Percentiles rank a stretch among this genome's conserved stretches.
These are phyloP conservation scores for Carassius auratus DNA, from an alignment of 2,113 vertebrate species.

Conservation along the genomic window DNA sequence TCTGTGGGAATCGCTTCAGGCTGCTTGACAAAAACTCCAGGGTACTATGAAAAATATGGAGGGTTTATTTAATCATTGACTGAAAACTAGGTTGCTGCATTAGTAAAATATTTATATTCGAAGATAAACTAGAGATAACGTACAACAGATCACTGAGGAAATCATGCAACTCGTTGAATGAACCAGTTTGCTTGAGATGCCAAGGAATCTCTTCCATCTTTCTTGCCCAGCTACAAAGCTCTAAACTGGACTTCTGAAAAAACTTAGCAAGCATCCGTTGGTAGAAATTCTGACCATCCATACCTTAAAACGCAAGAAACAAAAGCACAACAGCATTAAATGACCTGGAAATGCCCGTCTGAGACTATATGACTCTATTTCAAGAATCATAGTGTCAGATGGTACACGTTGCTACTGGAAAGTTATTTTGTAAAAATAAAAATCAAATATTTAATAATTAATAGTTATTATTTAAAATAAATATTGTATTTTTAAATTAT, in stretches of 20 bases:
- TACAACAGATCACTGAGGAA: slow-evolving; percentile 38
- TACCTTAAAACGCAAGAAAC: neutral
- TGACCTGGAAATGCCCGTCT: neutral
- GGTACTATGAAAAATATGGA: slow-evolving; percentile 34
- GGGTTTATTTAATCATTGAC: neutral
- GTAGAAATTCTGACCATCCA: neutral
- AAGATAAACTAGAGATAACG: neutral
- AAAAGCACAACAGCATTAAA: neutral
- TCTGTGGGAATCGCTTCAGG: slow-evolving; percentile 37
- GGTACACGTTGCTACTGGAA: too few species aligned
- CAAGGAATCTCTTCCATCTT: slow-evolving; percentile 47
- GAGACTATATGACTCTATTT: too few species aligned
- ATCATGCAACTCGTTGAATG: slow-evolving; percentile 27
- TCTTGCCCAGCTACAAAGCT: neutral
- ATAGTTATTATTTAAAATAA: neutral
- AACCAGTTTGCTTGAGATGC: slow-evolving; percentile 40
- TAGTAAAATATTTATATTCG: neutral
- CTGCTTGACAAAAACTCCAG: slow-evolving; percentile 28
- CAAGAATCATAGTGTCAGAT: too few species aligned
- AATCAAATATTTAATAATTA: neutral
- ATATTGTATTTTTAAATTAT: too few species aligned
- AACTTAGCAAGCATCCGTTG: slow-evolving; percentile 37
- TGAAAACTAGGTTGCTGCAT: neutral
- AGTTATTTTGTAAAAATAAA: neutral
- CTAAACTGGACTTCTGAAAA: slow-evolving; percentile 29